Evolutionary conservation across 1,140 invertebrate genomes (phyloP).

Genomic region (Aphaenogaster floridana): DNA sequence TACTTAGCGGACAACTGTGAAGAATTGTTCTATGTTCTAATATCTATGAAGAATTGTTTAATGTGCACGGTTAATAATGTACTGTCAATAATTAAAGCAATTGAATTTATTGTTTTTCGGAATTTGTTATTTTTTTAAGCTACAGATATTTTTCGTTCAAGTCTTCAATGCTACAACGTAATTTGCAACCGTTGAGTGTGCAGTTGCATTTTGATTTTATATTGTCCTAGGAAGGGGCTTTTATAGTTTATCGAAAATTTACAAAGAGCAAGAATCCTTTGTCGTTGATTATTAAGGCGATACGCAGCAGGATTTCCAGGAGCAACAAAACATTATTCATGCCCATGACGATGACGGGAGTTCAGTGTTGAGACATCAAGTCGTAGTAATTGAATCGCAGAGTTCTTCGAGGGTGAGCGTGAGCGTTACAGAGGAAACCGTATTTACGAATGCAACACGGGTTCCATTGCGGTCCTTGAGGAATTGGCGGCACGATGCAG

Average conservation of each 20-base stretch:
- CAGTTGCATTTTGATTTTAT: not conserved
- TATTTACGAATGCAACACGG: conserved; percentile 79
- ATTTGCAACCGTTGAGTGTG: not conserved
- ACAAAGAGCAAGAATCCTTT: conserved; percentile 61
- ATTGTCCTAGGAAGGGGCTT: not conserved
- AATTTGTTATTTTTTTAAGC: conserved; percentile 7
- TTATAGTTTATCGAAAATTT: conserved; percentile 60
- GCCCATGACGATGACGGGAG: not conserved
- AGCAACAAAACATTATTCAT: conserved; percentile 48
- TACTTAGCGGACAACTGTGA: not conserved
- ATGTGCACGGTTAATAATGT: not conserved
- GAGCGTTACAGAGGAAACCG: conserved; percentile 74
- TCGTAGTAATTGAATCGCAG: conserved; percentile 71
- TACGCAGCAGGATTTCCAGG: conserved; percentile 68
- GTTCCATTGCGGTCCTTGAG: conserved; percentile 72
- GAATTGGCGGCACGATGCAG: conserved; percentile 71
- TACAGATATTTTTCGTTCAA: not conserved
- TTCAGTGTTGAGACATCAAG: conserved; percentile 69
- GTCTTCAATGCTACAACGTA: not conserved
- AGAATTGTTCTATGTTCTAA: not conserved
- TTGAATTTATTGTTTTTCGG: not conserved
- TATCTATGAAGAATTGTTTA: not conserved
- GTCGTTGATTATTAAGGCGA: conserved; percentile 56
- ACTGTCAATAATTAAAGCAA: not conserved
- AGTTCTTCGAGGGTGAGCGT: conserved; percentile 59